Evolutionary conservation across 2,797 vertebrate genomes (phyloP).

Genomic region (Lagodon rhomboides): DNA sequence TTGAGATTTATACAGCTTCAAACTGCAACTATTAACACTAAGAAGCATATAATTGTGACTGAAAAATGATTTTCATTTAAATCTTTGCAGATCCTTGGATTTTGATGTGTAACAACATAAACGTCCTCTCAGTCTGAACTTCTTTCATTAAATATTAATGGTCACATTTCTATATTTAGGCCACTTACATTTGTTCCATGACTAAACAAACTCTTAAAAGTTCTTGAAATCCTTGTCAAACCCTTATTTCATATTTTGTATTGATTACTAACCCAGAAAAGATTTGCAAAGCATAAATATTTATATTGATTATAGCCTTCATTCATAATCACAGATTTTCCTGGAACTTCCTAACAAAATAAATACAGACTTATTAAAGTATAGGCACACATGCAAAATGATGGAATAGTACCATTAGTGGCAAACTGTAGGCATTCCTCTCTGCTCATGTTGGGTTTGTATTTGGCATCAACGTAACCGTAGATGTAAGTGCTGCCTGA

Average conservation of each 20-base stretch:
- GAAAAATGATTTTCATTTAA: not conserved
- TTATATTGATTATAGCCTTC: not conserved
- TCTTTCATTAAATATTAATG: too few relatives aligned
- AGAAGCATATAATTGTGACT: not conserved
- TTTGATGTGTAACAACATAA: not conserved
- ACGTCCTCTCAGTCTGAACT: too few relatives aligned
- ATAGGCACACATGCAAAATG: not conserved
- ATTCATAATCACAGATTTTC: not conserved
- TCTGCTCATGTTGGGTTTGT: conserved; percentile 86
- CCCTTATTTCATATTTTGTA: too few relatives aligned
- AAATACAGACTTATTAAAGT: not conserved
- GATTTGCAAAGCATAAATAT: too few relatives aligned
- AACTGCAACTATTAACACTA: not conserved
- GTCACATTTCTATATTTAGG: not conserved
- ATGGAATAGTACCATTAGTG: conserved; percentile 81
- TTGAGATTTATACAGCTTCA: not conserved
- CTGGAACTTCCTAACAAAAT: not conserved
- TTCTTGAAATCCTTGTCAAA: too few relatives aligned
- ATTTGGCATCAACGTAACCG: conserved; percentile 90
- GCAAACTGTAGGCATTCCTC: conserved; percentile 89
- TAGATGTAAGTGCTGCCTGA: conserved; percentile 92
- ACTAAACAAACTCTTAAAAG: too few relatives aligned
- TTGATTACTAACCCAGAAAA: too few relatives aligned
- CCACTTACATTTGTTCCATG: too few relatives aligned
- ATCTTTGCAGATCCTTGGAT: not conserved